Evolutionary conservation across 1,140 invertebrate genomes (phyloP).

Genomic region (Sesamia nonagrioides): DNA sequence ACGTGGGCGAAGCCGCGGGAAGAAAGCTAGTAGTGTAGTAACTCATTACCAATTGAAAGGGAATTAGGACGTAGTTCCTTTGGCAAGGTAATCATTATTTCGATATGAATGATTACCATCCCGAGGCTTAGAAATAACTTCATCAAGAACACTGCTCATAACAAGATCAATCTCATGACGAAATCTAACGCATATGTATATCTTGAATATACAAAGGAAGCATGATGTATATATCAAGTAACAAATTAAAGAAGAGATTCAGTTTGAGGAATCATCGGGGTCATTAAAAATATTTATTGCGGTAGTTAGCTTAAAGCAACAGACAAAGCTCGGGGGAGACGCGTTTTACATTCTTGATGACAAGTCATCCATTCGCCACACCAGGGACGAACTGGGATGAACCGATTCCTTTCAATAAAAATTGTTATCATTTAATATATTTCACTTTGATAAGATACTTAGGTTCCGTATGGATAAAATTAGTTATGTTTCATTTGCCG

Average conservation of each 20-base stretch:
- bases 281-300: conserved; percentile 84
- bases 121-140: conserved; percentile 20
- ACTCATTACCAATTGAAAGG: neutral
- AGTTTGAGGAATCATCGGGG: conserved; percentile 71
- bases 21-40: no score
- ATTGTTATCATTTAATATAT: neutral
- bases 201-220: neutral
- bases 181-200: neutral
- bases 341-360: conserved; percentile 85
- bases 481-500: no score
- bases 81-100: conserved; percentile 17
- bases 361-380: conserved; percentile 76
- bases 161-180: neutral
- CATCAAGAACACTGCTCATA: neutral
- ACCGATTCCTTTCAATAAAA: neutral
- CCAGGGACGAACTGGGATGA: conserved; percentile 66
- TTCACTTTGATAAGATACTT: neutral
- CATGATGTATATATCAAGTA: conserved; percentile 10
- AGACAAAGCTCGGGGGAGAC: conserved; percentile 69
- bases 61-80: neutral
- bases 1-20: no score
- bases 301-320: conserved; percentile 80
- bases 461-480: no score
- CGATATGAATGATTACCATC: conserved; percentile 15
- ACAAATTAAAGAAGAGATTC: conserved; percentile 40